phyloP scores from a whole-genome alignment of 2,113 vertebrate genomes.

The Cyrtonyx montezumae region DNA sequence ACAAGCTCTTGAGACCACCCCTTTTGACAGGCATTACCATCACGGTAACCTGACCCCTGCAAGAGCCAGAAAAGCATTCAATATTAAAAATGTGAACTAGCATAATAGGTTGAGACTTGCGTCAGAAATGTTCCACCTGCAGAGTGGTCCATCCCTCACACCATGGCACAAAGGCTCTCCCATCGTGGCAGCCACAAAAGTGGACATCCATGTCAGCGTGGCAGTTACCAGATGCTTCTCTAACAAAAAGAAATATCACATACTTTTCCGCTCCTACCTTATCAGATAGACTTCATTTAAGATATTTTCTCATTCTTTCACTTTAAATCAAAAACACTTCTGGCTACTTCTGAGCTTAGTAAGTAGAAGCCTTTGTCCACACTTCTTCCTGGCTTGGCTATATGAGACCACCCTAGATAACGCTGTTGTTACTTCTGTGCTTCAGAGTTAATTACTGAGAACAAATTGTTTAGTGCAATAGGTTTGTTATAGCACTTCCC shows the following conservation, averaged over 20 bases:
- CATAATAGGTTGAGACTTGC: not conserved
- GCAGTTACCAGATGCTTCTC: not conserved
- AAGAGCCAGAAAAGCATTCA: not conserved
- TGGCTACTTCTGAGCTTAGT: not conserved
- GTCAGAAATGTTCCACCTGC: not conserved
- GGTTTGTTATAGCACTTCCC: not conserved
- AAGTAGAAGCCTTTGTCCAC: not conserved
- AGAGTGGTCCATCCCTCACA: not conserved
- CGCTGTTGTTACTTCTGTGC: not conserved
- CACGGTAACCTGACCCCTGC: not conserved
- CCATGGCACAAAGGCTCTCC: not conserved
- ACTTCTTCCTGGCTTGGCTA: not conserved
- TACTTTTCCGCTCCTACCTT: not conserved
- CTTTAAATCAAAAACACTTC: not conserved
- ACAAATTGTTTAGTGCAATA: not conserved
- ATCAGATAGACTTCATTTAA: not conserved
- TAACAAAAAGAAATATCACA: not conserved
- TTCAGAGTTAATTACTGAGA: not conserved
- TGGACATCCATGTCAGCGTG: not conserved
- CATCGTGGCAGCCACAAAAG: not conserved
- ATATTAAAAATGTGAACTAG: not conserved
- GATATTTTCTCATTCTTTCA: not conserved
- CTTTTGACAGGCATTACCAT: not conserved
- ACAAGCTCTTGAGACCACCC: not conserved
- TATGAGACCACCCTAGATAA: not conserved